Evolutionary conservation across 2,113 vertebrate genomes (phyloP).

Genomic region (Colaptes auratus): DNA sequence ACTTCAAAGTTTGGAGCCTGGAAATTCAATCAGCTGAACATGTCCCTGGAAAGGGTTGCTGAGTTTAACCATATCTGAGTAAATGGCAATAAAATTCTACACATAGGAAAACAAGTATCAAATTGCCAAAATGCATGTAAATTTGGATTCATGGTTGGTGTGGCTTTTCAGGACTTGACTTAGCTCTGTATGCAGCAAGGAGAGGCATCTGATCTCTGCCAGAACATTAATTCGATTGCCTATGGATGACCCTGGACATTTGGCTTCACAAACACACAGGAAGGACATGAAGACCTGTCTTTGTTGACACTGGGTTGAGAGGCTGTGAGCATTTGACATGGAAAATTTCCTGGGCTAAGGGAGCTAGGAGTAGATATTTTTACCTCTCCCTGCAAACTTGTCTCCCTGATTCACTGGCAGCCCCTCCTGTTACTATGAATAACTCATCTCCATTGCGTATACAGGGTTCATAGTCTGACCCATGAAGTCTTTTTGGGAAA

Average conservation of each 20-base stretch:
- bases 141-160: neutral
- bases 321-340: neutral
- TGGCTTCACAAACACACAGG: neutral
- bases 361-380: neutral
- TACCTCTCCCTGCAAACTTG: neutral
- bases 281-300: neutral
- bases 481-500: neutral
- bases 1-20: neutral
- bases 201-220: neutral
- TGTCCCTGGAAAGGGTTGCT: neutral
- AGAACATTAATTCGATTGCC: neutral
- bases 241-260: neutral
- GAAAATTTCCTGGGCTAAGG: neutral
- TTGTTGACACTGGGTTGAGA: neutral
- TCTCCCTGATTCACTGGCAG: neutral
- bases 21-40: neutral
- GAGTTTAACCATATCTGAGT: neutral
- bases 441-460: neutral
- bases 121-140: neutral
- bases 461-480: neutral
- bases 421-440: neutral
- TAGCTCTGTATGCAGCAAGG: neutral
- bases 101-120: neutral
- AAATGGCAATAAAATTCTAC: neutral
- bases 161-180: neutral